Conservation (phyloP, 1,140 invertebrate species). For the Euwallacea similis region DNA sequence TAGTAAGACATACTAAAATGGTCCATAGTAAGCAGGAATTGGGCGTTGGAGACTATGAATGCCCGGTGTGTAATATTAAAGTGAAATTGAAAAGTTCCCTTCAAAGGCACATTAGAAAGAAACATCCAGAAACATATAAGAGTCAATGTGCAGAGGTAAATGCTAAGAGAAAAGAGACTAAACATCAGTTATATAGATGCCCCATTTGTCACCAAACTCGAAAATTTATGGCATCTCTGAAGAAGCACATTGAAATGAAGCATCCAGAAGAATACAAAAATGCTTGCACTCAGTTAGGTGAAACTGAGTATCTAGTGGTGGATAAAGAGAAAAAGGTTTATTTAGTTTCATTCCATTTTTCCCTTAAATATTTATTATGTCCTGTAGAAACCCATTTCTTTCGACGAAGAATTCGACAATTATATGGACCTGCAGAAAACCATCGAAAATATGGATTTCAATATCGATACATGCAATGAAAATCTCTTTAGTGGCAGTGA, state of each 20-base stretch:
- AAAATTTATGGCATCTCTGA: slow-evolving; percentile 4
- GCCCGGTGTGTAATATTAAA: slow-evolving; percentile 47
- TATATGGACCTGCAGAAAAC: slow-evolving; percentile 36
- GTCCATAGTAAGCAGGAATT: slow-evolving; percentile 9
- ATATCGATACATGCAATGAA: slow-evolving; percentile 30
- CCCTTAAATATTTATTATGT: neutral
- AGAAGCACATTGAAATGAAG: slow-evolving; percentile 12
- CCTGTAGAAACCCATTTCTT: slow-evolving; percentile 12
- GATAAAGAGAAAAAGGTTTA: slow-evolving; percentile 1
- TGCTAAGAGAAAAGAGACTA: slow-evolving; percentile 12
- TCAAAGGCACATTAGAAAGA: slow-evolving; percentile 47
- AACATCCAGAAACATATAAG: slow-evolving; percentile 43
- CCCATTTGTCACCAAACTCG: slow-evolving; percentile 4
- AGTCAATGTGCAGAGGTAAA: slow-evolving; percentile 14
- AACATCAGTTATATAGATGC: slow-evolving; percentile 3
- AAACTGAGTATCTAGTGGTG: neutral
- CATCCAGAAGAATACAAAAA: slow-evolving; percentile 11
- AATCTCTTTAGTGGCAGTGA: slow-evolving; percentile 34
- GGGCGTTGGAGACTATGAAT: slow-evolving; percentile 13
- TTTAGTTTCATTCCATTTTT: neutral
- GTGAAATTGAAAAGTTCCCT: slow-evolving; percentile 51
- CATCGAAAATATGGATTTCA: slow-evolving; percentile 42
- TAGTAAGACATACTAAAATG: slow-evolving; percentile 37
- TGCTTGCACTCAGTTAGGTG: slow-evolving; percentile 3
- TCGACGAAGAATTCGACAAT: slow-evolving; percentile 27